These are phyloP conservation scores for Fistularia commersonii DNA, from an alignment of 2,797 vertebrate genomes.

Conservation along the genomic window DNA sequence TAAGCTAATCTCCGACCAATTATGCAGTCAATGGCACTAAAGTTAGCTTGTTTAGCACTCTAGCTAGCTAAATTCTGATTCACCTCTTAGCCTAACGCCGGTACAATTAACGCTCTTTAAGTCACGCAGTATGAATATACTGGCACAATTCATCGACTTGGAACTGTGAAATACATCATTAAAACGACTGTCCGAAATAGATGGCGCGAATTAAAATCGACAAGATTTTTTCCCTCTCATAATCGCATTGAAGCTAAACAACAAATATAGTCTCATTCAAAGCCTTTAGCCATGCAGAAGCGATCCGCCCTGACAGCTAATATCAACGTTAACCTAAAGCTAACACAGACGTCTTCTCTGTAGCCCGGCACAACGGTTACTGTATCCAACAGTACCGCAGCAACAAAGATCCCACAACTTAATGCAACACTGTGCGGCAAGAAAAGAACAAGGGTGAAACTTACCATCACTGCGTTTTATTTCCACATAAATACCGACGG, in stretches of 20 bases:
- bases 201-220: background rate
- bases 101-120: background rate
- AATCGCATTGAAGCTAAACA: constrained; percentile 11
- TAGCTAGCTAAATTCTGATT: constrained; percentile 8
- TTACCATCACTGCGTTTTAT: constrained; percentile 97
- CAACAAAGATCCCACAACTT: constrained; percentile 71
- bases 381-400: constrained; percentile 51
- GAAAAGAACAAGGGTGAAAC: constrained; percentile 53
- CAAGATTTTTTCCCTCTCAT: background rate
- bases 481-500: constrained; percentile 92
- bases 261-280: constrained; percentile 48
- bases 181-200: background rate
- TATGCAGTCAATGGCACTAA: background rate
- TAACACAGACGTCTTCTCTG: constrained; percentile 22
- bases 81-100: background rate
- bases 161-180: background rate
- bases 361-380: constrained; percentile 50
- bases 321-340: constrained; percentile 13
- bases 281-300: constrained; percentile 34
- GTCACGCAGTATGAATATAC: too few species aligned
- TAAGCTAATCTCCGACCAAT: constrained; percentile 33
- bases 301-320: constrained; percentile 45
- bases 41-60: constrained; percentile 32
- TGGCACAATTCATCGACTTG: too few species aligned
- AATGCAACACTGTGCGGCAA: constrained; percentile 12